Base-by-base conservation (phyloP, 2,113 vertebrate species). In the Oreochromis aureus region DNA sequence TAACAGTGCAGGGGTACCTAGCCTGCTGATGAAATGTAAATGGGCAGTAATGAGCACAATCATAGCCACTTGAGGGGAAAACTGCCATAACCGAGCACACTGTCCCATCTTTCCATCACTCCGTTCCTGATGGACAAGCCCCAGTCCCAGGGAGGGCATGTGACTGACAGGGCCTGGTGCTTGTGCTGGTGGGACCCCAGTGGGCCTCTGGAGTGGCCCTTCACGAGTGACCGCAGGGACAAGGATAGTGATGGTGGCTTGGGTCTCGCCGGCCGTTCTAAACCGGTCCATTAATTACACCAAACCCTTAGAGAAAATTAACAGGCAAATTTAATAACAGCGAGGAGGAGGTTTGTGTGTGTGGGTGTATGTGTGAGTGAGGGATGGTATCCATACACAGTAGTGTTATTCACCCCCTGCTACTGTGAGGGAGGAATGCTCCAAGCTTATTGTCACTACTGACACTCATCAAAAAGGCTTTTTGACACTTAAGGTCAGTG, bases 1-100 rank as follows among this genome's bases (percentile, higher is more conserved):
- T 94, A 95, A 92, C 92, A 79, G 91, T 18, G 84, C 83, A 48
- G 63, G 89, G 92, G 92, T 93, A 94, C 92, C 97, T 98, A 97
- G 97, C 97, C 96, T 95, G 96, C 97, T 97, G 97, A 98, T 97
- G 97, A 98, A 97, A 98, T 98, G 97, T 97, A 98, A 98, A 98
- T 97, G 97, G 97, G 95, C 97, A 97, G 97, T 97, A 97, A 98
- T 97, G 97, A 98, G 97, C 96, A 96, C 96, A 97, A 96, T 97
- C 96, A 97, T 95, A 95, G 97, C 96, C 97, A 95, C 97, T 94
- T 93, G 97, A 97, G 98, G 94, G 91, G 96, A 79, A 94, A 93
- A 18, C 79, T 54, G 84, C 96, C 96, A 96, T 93, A 95, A 83
- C 84, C 87, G 86, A 58, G 34, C 53, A 36, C 18, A 96, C 95